Conservation (phyloP, 2,113 vertebrate genomes). For the Galbula dea region DNA sequence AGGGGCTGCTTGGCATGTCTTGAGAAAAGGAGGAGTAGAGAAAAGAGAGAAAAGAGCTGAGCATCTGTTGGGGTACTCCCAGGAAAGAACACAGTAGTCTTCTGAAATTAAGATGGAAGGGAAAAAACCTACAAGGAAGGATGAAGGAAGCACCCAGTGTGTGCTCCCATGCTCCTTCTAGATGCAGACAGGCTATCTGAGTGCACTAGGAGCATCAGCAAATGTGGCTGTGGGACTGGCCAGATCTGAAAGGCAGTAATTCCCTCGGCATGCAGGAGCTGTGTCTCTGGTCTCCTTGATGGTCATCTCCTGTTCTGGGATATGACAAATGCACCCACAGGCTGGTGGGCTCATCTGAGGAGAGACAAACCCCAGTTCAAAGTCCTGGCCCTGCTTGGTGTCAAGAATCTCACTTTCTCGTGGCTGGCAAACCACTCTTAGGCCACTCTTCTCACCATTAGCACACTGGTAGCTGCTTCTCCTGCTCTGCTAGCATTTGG, state of each 20-base stretch:
- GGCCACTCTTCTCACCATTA: background rate
- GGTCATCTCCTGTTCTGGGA: background rate
- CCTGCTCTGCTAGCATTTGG: background rate
- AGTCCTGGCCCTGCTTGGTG: accelerated
- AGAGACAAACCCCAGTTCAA: background rate
- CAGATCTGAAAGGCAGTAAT: background rate
- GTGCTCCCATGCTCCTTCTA: accelerated
- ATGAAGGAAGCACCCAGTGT: accelerated
- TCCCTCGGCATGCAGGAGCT: background rate
- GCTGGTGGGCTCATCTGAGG: background rate
- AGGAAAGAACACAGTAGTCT: background rate
- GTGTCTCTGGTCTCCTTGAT: background rate
- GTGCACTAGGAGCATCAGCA: accelerated
- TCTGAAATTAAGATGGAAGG: background rate
- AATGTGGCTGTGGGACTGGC: accelerated
- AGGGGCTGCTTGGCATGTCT: background rate
- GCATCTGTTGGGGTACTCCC: background rate
- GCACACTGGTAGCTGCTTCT: background rate
- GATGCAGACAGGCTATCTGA: background rate
- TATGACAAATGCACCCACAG: background rate
- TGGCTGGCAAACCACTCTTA: accelerated
- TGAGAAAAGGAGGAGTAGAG: background rate
- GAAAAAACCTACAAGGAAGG: no score
- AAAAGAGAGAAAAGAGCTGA: background rate
- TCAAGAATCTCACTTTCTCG: background rate